Conservation (phyloP, 2,888 invertebrate species). For the Sepioteuthis lessoniana region DNA sequence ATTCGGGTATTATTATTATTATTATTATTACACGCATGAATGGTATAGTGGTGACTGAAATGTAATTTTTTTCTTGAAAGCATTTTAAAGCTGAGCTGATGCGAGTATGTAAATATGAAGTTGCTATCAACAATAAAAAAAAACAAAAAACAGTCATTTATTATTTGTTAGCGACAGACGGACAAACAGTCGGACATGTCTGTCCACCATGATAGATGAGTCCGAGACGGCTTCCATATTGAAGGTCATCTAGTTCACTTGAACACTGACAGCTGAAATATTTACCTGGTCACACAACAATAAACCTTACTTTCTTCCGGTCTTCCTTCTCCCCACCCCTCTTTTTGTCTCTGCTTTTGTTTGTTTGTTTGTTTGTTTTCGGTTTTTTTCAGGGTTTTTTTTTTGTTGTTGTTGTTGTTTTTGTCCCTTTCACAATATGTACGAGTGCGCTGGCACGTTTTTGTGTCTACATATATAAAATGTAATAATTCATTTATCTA, state of each 20-base stretch:
- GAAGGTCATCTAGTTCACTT: background rate
- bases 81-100: background rate
- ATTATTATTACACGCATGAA: too few species aligned
- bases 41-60: background rate
- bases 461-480: background rate
- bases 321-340: background rate
- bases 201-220: background rate
- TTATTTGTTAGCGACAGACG: background rate
- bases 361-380: too few species aligned
- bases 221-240: background rate
- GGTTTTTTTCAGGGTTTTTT: too few species aligned
- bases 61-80: background rate
- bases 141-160: background rate
- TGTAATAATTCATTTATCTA: background rate
- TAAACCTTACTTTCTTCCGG: conserved; percentile 33
- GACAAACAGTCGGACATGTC: background rate
- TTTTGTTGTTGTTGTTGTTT: too few species aligned
- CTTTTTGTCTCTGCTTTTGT: too few species aligned
- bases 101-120: background rate
- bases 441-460: too few species aligned
- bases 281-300: conserved; percentile 6
- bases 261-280: conserved; percentile 33
- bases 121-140: background rate
- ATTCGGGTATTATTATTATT: too few species aligned
- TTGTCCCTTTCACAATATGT: too few species aligned